Evolutionary conservation across 2,113 vertebrate species (phyloP).

Genomic region (Zosterops japonicus): DNA sequence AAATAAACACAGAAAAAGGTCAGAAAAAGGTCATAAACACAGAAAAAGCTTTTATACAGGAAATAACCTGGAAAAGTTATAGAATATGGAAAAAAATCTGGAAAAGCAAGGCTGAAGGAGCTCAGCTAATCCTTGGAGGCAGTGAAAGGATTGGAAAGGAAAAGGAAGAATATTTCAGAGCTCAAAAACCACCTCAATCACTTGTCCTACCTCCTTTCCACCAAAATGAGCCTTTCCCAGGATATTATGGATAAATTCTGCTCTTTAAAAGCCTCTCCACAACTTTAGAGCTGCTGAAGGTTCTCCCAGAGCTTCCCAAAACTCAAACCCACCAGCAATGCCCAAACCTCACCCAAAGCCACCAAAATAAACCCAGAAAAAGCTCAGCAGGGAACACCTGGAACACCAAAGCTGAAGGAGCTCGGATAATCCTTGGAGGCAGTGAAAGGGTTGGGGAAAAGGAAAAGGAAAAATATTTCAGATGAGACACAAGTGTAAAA

Average conservation of each 20-base stretch:
- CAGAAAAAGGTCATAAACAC: neutral
- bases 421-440: too few species aligned
- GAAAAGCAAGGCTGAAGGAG: neutral
- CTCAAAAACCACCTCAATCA: neutral
- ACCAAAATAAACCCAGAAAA: neutral
- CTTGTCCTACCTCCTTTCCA: neutral
- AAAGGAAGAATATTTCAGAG: neutral
- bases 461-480: too few species aligned
- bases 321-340: neutral
- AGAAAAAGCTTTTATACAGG: neutral
- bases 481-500: too few species aligned
- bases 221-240: rapidly evolving
- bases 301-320: neutral
- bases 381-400: neutral
- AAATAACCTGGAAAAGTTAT: too few species aligned
- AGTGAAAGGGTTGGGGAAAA: too few species aligned
- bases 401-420: neutral
- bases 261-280: neutral
- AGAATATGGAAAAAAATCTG: neutral
- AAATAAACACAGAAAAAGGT: neutral
- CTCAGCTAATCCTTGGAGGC: neutral
- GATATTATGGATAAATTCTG: neutral
- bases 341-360: neutral
- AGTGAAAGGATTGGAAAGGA: neutral
- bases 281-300: neutral